These are phyloP conservation scores for Gobius niger DNA, from an alignment of 2,113 vertebrate genomes.

Conservation along the genomic window DNA sequence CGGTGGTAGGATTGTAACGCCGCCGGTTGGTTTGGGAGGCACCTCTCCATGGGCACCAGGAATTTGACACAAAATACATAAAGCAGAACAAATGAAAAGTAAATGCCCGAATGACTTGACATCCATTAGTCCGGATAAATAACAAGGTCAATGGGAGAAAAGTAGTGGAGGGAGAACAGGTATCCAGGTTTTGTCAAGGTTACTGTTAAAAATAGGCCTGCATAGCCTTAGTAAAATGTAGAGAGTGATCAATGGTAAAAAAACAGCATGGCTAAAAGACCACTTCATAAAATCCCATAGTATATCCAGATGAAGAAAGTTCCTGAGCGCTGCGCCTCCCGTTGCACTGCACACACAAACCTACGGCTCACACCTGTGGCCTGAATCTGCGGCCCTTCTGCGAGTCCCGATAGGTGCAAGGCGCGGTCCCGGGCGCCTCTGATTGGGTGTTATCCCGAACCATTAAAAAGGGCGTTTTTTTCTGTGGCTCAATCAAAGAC, in stretches of 20 bases:
- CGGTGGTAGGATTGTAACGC: constrained; percentile 40
- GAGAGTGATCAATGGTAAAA: not conserved
- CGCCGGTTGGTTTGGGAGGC: constrained; percentile 17
- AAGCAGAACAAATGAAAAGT: constrained; percentile 28
- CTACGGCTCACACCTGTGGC: constrained; percentile 57
- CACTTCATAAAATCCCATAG: not conserved
- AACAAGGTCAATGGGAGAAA: not conserved
- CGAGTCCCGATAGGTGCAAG: constrained; percentile 45
- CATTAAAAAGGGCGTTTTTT: constrained; percentile 11
- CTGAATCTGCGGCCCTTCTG: constrained; percentile 38
- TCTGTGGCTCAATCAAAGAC: not conserved
- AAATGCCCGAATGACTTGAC: not conserved
- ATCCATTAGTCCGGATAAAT: constrained; percentile 44
- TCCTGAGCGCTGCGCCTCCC: not conserved
- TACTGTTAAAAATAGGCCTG: not conserved
- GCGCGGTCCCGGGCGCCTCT: constrained; percentile 32
- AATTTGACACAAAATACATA: constrained; percentile 21
- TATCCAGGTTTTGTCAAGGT: constrained; percentile 10
- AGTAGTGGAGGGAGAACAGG: not conserved
- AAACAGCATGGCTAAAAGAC: not conserved
- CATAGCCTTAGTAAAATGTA: not conserved
- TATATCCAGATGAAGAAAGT: not conserved
- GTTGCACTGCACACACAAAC: constrained; percentile 28
- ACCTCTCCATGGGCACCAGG: constrained; percentile 49
- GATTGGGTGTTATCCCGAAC: constrained; percentile 44